These are phyloP conservation scores for Etheostoma cragini DNA, from an alignment of 2,113 vertebrate genomes.

Conservation along the genomic window DNA sequence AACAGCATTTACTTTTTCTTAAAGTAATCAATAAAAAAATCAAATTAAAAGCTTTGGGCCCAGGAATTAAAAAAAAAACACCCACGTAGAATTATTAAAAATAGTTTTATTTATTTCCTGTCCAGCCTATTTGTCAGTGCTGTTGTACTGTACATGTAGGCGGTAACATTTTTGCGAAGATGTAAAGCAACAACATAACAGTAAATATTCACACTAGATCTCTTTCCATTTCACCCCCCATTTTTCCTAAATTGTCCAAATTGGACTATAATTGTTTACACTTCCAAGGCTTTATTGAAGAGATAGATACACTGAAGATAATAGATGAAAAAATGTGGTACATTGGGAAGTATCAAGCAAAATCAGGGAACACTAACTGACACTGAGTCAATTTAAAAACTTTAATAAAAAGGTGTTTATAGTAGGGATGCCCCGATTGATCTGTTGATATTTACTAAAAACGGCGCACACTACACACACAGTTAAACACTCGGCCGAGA, in stretches of 20 bases:
- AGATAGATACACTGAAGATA: neutral
- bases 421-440: too few relatives aligned
- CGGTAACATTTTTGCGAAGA: neutral
- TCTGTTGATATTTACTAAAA: too few relatives aligned
- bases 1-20: conserved; percentile 50
- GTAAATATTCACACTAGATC: neutral
- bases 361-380: neutral
- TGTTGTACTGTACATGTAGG: neutral
- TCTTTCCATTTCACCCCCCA: neutral
- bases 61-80: conserved; percentile 7
- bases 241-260: neutral
- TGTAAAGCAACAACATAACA: neutral
- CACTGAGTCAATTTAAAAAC: neutral
- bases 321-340: neutral
- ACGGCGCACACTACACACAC: too few relatives aligned
- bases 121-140: neutral
- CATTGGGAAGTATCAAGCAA: neutral
- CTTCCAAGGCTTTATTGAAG: neutral
- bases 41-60: conserved; percentile 33
- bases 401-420: neutral
- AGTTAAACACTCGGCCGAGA: too few relatives aligned
- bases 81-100: conserved; percentile 28
- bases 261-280: neutral
- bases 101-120: conserved; percentile 6
- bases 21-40: conserved; percentile 31